Percentiles rank a stretch among this genome's conserved stretches.
phyloP scores from a whole-genome alignment of 2,888 invertebrate genomes.

The Odontothrips loti region DNA sequence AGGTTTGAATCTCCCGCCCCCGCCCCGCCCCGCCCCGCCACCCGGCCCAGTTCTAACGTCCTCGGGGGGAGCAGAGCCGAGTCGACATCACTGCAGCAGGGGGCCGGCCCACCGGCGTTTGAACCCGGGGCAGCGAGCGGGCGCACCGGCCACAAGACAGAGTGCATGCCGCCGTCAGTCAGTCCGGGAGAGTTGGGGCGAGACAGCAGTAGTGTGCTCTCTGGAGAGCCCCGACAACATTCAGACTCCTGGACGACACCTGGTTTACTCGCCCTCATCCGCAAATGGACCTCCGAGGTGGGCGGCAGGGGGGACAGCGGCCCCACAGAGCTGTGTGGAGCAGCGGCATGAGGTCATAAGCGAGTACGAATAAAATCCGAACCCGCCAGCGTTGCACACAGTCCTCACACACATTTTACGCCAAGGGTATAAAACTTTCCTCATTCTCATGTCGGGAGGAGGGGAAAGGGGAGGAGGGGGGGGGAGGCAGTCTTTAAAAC shows the following conservation, averaged over 20 bases:
- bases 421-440: conserved; percentile 19
- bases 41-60: not conserved
- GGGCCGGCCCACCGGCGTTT: no score
- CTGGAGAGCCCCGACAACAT: no score
- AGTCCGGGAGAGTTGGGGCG: no score
- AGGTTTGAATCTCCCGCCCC: conserved; percentile 1
- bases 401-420: conserved; percentile 2
- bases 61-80: not conserved
- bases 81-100: no score
- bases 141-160: no score
- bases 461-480: not conserved
- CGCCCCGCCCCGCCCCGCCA: not conserved
- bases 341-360: not conserved
- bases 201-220: no score
- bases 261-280: no score
- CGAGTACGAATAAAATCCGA: not conserved
- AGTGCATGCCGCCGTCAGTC: no score
- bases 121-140: no score
- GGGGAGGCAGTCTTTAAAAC: conserved; percentile 14
- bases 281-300: not conserved
- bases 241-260: no score
- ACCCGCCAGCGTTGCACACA: not conserved
- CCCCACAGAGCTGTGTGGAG: not conserved
- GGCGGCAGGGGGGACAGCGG: not conserved
- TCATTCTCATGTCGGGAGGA: conserved; percentile 17